These are phyloP conservation scores for Brachyhypopomus gauderio DNA, from an alignment of 2,113 vertebrate genomes.

Conservation along the genomic window DNA sequence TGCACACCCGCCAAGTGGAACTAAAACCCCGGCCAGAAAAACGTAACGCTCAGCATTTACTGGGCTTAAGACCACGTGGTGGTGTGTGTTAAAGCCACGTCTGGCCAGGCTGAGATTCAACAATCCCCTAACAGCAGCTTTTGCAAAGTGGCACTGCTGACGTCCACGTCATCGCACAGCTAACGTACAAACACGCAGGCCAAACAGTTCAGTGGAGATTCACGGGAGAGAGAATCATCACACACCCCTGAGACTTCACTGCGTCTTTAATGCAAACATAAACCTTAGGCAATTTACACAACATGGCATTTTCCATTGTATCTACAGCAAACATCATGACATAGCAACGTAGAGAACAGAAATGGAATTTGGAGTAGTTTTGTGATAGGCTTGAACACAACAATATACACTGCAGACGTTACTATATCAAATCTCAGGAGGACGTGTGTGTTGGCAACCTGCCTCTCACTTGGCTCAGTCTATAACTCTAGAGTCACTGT, in stretches of 20 bases:
- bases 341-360: constrained; percentile 19
- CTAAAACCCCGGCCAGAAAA: constrained; percentile 34
- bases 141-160: neutral
- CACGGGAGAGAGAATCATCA: neutral
- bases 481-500: neutral
- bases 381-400: constrained; percentile 42
- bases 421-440: constrained; percentile 48
- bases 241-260: neutral
- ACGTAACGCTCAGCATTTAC: constrained; percentile 24
- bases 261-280: neutral
- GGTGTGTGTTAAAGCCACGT: neutral
- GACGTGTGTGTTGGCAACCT: neutral
- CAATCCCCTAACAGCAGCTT: neutral
- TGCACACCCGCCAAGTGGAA: constrained; percentile 18
- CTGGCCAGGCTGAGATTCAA: neutral
- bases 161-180: neutral
- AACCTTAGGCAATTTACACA: constrained; percentile 12
- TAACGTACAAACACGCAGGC: neutral
- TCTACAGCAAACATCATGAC: constrained; percentile 34
- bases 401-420: constrained; percentile 47
- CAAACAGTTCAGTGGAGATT: neutral
- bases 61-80: constrained; percentile 25
- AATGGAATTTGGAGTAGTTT: constrained; percentile 58
- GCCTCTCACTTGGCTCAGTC: neutral
- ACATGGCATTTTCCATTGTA: neutral